Evolutionary conservation across 2,888 invertebrate species (phyloP), one percentile per base, ranked within the genome.

Genomic region (Linyphia triangularis): DNA sequence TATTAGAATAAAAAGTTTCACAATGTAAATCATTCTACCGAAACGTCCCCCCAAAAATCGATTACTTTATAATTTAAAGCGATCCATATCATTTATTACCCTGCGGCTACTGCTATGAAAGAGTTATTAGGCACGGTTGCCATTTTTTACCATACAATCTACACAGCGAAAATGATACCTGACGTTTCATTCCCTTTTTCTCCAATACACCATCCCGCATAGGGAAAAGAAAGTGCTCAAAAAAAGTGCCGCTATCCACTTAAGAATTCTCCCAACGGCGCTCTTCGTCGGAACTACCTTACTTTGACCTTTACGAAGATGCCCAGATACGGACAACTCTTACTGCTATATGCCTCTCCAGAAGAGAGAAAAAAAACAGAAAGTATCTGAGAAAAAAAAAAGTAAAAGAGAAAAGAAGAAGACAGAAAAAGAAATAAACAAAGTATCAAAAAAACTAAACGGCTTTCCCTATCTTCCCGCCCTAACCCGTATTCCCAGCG

Each of bases 371-470:
- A 61, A 37, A 19, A 61, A 24, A 24, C 24, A 73, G 40, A 78
- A 33, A 43, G 67, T 67, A 57, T 37, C 37, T 0, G 24, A 73
- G 4, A 30, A 43, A 51, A 61, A 37, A 79, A 70, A 59, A 61
- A 28, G 57, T 40, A 10, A 79, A 19, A 51, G 16, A 57, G 30
- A 57, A 43, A 57, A 22, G 37, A 30, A 61, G 61, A 40, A 30
- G 40, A 70, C 9, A 82, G 6, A 61, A 16, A 7, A 40, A 70
- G 28, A 57, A 30, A 5, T 26, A 24, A 63, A 70, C 67, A 69
- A 59, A 51, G 63, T 19, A 70, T 59, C n/a, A 61, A 24, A 28
- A 70, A 82, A 83, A 83, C 83, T 72, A 72, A 83, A 83, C 83
- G 83, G 61, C 70, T 70, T 72, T 82, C 82, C 28, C 67, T 33